Base-by-base conservation (phyloP, 1,140 invertebrate genomes). In the Zaprionus inermis region DNA sequence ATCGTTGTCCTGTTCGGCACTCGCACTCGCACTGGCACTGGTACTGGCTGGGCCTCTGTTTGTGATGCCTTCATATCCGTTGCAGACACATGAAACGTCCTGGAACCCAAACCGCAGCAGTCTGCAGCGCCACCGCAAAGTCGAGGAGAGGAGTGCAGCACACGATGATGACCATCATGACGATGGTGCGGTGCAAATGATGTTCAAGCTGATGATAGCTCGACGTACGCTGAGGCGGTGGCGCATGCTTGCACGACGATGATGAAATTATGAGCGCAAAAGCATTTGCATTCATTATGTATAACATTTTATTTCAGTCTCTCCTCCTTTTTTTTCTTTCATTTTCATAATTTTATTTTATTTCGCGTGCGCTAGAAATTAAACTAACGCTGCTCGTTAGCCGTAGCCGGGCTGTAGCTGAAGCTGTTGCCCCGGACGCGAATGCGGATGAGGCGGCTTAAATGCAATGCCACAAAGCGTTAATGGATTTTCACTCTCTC, bases 211-310 rank as follows among this genome's bases (percentile, higher is more conserved):
- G 59, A 51, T 51, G 60, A 49, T 49, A 44, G 69, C 55, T 2
- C 32, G 36, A 44, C 44, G n/a, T 18, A 60, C 32, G 64, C 64
- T 34, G 18, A 38, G 11, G 30, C 49, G 20, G 32, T 22, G 32
- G 16, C 16, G 11, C 20, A 12, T 58, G 32, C 28, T 24, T 58
- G 18, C 58, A 71, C 76, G 76, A 71, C 76, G 76, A 83, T 83
- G 83, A 89, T 80, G 84, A 89, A 89, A 86, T 86, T 86, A 86
- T 79, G 82, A 88, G 77, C 84, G 83, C 84, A 80, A 88, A 81
- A 89, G 84, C 84, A 88, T 88, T 88, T 89, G 80, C 84, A 88
- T 88, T 88, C 78, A 88, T 88, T 89, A 89, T 88, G 65, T 84
- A 80, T 79, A 68, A 74, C 36, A 76, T 81, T 86, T 78, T 78